Conservation (phyloP, 2,797 vertebrate species). For the Micromesistius poutassou region DNA sequence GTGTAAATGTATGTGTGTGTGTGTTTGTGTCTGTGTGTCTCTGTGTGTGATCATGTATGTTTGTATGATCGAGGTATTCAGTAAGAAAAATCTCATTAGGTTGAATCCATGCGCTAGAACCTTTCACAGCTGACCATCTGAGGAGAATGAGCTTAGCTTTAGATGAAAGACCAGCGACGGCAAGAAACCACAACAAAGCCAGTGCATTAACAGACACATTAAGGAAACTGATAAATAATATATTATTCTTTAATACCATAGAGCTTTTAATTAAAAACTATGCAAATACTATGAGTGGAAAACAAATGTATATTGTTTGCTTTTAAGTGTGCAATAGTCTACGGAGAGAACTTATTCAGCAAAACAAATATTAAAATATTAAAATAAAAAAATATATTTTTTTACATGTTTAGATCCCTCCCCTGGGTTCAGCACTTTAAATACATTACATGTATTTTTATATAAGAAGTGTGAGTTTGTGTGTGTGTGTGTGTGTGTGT, state of each 20-base stretch:
- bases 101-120: background rate
- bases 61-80: background rate
- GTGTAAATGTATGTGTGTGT: background rate
- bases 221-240: conserved; percentile 15
- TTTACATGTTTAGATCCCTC: background rate
- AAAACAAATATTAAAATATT: too few species aligned
- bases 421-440: background rate
- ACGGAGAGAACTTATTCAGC: background rate
- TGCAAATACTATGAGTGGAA: conserved; percentile 45
- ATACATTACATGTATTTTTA: background rate
- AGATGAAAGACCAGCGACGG: background rate
- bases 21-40: background rate
- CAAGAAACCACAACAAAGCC: background rate
- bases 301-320: conserved; percentile 44
- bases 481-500: background rate
- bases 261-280: conserved; percentile 45
- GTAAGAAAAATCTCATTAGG: background rate
- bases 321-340: conserved; percentile 34
- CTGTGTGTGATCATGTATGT: background rate
- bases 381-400: background rate
- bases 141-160: background rate
- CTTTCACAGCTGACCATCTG: background rate
- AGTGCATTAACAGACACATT: background rate
- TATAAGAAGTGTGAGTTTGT: background rate
- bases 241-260: conserved; percentile 23